Conservation (phyloP, 2,888 invertebrate genomes). For the Pandemis cinnamomeana region DNA sequence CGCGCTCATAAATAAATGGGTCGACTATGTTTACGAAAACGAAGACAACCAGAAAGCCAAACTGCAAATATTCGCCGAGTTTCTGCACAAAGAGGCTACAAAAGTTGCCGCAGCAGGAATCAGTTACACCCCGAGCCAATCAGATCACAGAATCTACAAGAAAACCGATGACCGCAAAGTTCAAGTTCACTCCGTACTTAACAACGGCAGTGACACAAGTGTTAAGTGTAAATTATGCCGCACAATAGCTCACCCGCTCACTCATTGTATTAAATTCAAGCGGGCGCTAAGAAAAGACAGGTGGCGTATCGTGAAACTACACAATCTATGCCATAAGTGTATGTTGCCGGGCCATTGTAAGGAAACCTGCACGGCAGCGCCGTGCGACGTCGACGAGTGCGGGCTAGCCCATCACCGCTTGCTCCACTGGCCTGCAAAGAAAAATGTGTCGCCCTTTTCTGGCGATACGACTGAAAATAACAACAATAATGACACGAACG, state of each 20-base stretch:
- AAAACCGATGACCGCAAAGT: conserved; percentile 9
- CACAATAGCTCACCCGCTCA: neutral
- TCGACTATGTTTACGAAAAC: conserved; percentile 8
- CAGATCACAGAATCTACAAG: neutral
- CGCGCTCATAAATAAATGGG: conserved; percentile 7
- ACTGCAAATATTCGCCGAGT: conserved; percentile 8
- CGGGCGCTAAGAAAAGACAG: conserved; percentile 1
- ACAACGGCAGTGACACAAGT: neutral
- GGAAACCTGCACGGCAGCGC: neutral
- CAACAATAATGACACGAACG: neutral
- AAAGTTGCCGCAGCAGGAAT: conserved; percentile 20
- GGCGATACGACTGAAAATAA: neutral
- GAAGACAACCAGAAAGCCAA: conserved; percentile 3
- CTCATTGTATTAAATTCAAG: neutral
- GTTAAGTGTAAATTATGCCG: conserved; percentile 1
- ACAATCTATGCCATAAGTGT: neutral
- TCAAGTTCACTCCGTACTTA: neutral
- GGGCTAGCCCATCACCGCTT: neutral
- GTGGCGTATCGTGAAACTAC: conserved; percentile 14
- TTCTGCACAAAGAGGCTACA: conserved; percentile 3
- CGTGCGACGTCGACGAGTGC: conserved; percentile 1
- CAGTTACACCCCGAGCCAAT: neutral
- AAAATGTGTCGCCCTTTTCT: neutral
- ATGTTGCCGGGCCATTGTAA: neutral
- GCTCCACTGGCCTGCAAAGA: neutral